These are phyloP conservation scores for Xenopus borealis DNA, from an alignment of 2,113 vertebrate species.

Conservation along the genomic window DNA sequence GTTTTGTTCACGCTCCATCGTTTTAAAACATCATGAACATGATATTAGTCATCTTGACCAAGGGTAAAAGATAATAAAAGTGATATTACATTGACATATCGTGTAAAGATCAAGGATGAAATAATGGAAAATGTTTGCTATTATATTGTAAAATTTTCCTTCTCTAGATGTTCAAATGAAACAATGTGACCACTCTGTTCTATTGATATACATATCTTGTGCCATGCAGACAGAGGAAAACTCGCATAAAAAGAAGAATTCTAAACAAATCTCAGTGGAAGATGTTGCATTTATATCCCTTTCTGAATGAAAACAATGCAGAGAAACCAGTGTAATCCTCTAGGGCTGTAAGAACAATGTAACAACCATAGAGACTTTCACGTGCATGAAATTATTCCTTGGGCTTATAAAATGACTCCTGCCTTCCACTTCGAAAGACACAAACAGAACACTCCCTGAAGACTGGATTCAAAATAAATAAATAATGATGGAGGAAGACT, in stretches of 20 bases:
- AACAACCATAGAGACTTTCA: constrained; percentile 5
- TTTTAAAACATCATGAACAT: too few relatives aligned
- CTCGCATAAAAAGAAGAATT: constrained; percentile 5
- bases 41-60: too few relatives aligned
- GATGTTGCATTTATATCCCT: constrained; percentile 11
- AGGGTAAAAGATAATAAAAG: too few relatives aligned
- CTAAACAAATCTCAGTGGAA: constrained; percentile 14
- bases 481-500: too few relatives aligned
- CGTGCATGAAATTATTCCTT: constrained; percentile 14
- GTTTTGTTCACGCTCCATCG: too few relatives aligned
- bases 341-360: background rate
- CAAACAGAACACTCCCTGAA: background rate
- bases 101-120: too few relatives aligned
- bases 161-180: background rate
- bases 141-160: background rate
- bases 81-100: too few relatives aligned
- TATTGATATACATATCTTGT: constrained; percentile 4
- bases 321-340: constrained; percentile 3
- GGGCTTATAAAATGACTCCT: constrained; percentile 20
- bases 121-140: too few relatives aligned
- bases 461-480: too few relatives aligned
- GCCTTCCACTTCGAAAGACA: constrained; percentile 2
- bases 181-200: background rate
- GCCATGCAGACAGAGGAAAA: background rate
- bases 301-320: constrained; percentile 23